phyloP scores from a whole-genome alignment of 2,797 vertebrate genomes.

The Paratrypauchen microcephalus region DNA sequence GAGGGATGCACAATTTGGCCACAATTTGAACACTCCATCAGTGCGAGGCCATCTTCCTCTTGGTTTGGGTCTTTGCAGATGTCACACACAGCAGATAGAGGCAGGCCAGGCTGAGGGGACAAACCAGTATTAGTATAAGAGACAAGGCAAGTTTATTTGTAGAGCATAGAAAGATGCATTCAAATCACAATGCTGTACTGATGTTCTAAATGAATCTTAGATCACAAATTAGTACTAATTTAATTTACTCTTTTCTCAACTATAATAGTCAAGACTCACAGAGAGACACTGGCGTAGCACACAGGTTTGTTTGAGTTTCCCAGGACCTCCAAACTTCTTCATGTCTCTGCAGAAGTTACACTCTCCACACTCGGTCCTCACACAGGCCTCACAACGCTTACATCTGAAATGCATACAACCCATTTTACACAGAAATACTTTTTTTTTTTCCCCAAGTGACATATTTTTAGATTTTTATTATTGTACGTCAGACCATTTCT shows the following conservation, averaged over 20 bases:
- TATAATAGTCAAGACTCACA: slow-evolving; percentile 71
- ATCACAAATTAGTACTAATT: no score
- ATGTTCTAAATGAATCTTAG: no score
- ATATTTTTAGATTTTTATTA: background rate
- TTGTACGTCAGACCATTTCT: no score
- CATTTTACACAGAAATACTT: background rate
- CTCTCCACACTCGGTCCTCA: slow-evolving; percentile 93
- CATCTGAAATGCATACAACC: slow-evolving; percentile 71
- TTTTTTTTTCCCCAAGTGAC: no score
- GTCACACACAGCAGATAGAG: slow-evolving; percentile 95
- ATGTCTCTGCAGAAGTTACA: slow-evolving; percentile 98
- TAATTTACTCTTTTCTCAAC: background rate
- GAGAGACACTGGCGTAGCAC: slow-evolving; percentile 92
- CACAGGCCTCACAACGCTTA: slow-evolving; percentile 93
- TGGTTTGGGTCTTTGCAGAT: slow-evolving; percentile 95
- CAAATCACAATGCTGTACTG: no score
- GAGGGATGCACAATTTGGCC: slow-evolving; percentile 95
- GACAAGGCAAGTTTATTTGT: no score
- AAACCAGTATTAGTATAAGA: background rate
- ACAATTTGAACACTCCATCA: slow-evolving; percentile 99
- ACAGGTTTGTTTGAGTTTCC: slow-evolving; percentile 95
- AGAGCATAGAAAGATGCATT: no score
- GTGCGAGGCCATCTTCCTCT: slow-evolving; percentile 83
- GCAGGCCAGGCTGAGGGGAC: slow-evolving; percentile 87
- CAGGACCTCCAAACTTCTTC: slow-evolving; percentile 96